Evolutionary conservation across 2,888 invertebrate species (phyloP), one percentile per base, ranked within the genome.

Genomic region (Eilema caniola): DNA sequence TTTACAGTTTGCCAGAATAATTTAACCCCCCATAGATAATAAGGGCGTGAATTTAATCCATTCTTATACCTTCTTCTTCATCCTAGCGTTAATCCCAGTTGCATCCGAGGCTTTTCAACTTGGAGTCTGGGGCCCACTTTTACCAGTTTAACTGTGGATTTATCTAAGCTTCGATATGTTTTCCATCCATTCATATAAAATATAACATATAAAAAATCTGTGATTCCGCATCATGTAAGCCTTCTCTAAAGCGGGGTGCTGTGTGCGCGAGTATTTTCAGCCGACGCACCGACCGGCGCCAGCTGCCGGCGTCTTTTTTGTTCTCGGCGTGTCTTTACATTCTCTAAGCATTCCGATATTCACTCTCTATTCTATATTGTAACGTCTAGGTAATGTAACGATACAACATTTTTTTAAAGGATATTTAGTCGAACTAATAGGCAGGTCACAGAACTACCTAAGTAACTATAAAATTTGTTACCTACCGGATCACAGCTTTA

Each of bases 211-310:
- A 47, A 37, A 37, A 37, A 37, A 37, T 37, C 33, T 37, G 33
- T 37, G 33, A 37, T 2, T 37, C 16, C 12, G 23, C 76, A 66
- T n/a, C 88, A 89, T 89, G 88, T 89, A 86, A 89, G 57, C 89
- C 85, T 12, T 10, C 5, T 28, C 71, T n/a, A 74, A 64, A 20
- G 66, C 76, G 84, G 74, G 87, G 76, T 70, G n/a, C n/a, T n/a
- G 77, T 80, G 71, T 86, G 86, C 84, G 86, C 80, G 86, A 88
- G 80, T 93, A 93, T 92, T 93, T 92, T 87, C 88, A 91, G 88
- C 84, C 88, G 85, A 76, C 85, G 85, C 83, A 85, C 79, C 85
- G 83, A 84, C 86, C 86, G 91, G 88, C 91, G 89, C 87, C 89
- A 88, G 83, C 82, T 83, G 80, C 73, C 79, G 78, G 62, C 85